Conservation (phyloP, 2,113 vertebrate species). For the Rattus rattus region DNA sequence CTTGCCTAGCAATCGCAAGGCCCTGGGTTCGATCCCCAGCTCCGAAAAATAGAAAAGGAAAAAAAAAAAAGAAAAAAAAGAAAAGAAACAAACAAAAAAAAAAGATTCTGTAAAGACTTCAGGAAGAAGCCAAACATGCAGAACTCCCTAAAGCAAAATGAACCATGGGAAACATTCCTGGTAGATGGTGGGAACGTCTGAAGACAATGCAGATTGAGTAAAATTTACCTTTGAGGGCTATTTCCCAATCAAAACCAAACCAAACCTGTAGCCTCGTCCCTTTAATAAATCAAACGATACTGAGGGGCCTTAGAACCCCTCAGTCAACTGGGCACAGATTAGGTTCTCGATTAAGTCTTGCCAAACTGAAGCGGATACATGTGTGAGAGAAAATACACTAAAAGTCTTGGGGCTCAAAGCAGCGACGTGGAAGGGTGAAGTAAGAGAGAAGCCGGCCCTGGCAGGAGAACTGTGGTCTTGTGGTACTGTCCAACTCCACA, state of each 20-base stretch:
- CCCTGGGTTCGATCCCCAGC: too few species aligned
- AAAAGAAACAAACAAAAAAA: background rate
- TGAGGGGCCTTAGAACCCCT: background rate
- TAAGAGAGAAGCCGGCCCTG: constrained; percentile 55
- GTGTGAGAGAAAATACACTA: constrained; percentile 41
- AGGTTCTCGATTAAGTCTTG: constrained; percentile 22
- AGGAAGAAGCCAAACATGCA: background rate
- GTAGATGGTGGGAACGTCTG: background rate
- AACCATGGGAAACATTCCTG: background rate
- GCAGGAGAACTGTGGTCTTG: constrained; percentile 75
- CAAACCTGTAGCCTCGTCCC: constrained; percentile 1
- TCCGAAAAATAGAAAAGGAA: too few species aligned
- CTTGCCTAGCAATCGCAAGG: too few species aligned
- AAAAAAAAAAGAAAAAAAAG: too few species aligned
- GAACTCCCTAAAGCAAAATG: background rate
- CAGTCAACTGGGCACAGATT: background rate
- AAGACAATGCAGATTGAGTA: background rate
- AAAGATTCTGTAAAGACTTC: background rate
- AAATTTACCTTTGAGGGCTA: background rate
- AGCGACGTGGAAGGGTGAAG: constrained; percentile 55
- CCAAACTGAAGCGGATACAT: background rate
- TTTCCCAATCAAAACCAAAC: background rate
- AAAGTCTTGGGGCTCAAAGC: constrained; percentile 62
- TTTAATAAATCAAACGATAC: constrained; percentile 4
- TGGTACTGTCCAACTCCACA: constrained; percentile 66